Conservation (phyloP, 2,797 vertebrate genomes). For the Petrocephalus sullivani region DNA sequence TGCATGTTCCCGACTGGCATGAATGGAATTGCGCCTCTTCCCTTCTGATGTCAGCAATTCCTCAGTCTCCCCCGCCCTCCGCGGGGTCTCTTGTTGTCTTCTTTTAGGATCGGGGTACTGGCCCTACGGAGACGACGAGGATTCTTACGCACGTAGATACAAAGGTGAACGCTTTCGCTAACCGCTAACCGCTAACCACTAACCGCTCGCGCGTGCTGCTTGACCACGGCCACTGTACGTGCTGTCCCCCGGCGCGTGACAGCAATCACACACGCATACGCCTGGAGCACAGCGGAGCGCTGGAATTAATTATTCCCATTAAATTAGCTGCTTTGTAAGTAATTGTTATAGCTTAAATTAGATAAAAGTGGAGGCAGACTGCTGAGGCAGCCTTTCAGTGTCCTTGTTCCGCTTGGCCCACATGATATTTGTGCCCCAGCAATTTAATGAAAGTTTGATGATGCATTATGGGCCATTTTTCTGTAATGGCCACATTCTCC, state of each 20-base stretch:
- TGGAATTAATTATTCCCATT: neutral
- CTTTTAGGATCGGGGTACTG: slow-evolving; percentile 92
- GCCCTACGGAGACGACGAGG: slow-evolving; percentile 84
- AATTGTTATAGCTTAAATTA: neutral
- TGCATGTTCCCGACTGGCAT: slow-evolving; percentile 7
- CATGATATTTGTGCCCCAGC: neutral
- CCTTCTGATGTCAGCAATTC: slow-evolving; percentile 60
- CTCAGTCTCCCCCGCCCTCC: slow-evolving; percentile 53
- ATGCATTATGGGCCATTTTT: neutral
- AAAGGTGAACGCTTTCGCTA: slow-evolving; percentile 79
- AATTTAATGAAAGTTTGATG: neutral
- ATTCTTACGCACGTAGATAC: slow-evolving; percentile 77
- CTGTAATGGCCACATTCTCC: neutral
- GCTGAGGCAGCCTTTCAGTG: neutral
- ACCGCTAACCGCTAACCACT: slow-evolving; percentile 27
- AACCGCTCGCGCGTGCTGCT: neutral
- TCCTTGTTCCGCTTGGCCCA: neutral
- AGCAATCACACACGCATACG: slow-evolving; percentile 8
- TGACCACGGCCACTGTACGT: neutral
- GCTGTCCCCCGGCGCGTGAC: neutral
- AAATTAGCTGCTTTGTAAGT: neutral
- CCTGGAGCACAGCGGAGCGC: slow-evolving; percentile 10
- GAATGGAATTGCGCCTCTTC: slow-evolving; percentile 14
- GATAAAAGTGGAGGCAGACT: neutral
- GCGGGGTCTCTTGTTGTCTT: slow-evolving; percentile 17